Evolutionary conservation across 2,888 invertebrate genomes (phyloP), one percentile per base, ranked within the genome.

Genomic region (Phrixothrix hirtus): DNA sequence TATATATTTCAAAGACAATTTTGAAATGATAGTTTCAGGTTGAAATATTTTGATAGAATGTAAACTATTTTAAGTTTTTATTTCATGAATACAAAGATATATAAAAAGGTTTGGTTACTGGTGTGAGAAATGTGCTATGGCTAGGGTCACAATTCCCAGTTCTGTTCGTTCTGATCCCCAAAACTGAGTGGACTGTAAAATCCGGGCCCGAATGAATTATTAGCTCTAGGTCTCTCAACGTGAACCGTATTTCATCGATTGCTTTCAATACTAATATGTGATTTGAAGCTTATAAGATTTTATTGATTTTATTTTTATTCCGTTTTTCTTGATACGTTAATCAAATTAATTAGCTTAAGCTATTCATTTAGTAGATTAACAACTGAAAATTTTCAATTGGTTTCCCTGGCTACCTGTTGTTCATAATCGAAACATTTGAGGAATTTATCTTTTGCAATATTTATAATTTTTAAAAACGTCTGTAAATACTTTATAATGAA

Each of bases 221-320:
- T 54, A 54, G 54, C 49, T 44, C 49, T 17, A 49, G 49, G n/a
- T n/a, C 32, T 54, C 39, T 54, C 43, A 17, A 48, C 48, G 34
- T 29, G 53, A 46, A 48, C 48, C 49, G 45, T 49, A 45, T 41
- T n/a, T 54, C 54, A 54, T 54, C 54, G 54, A 54, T 54, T 54
- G 44, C 44, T 29, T 39, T 35, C 53, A 38, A 29, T 47, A 36
- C 34, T 49, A 43, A 34, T 39, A 38, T 44, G 49, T 54, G 48
- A 54, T 54, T 54, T 49, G 44, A 54, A 41, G 49, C 37, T 53
- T 29, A 32, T 12, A 15, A 42, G 41, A 44, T 53, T 43, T 44
- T 29, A 36, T 36, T n/a, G 14, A 31, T 10, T 7, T 31, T 31
- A 11, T 13, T 31, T 10, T 12, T 13, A 12, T 31, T 31, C 11